Conservation (phyloP, 2,888 invertebrate species). For the Coleophora deauratella region DNA sequence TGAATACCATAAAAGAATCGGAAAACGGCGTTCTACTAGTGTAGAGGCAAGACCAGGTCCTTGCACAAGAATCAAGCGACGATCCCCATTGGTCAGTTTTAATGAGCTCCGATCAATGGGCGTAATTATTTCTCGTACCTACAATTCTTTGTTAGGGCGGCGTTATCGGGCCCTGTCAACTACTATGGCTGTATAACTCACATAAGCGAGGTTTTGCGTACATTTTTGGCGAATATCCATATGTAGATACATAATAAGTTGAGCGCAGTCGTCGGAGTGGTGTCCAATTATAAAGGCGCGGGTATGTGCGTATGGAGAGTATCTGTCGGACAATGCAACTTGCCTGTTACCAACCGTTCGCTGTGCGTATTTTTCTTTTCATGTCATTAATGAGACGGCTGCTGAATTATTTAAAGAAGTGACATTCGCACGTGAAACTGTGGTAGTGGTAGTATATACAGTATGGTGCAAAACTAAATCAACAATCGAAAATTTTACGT, state of each 20-base stretch:
- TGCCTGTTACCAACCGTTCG: constrained; percentile 26
- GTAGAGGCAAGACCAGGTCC: no score
- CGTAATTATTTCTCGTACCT: constrained; percentile 70
- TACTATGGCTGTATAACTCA: constrained; percentile 32
- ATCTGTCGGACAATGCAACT: constrained; percentile 41
- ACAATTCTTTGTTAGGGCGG: constrained; percentile 54
- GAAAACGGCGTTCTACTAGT: no score
- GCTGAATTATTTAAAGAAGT: neutral
- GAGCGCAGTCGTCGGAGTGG: neutral
- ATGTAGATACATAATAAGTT: constrained; percentile 27
- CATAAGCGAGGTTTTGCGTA: constrained; percentile 40
- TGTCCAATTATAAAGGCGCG: constrained; percentile 39
- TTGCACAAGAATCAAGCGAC: constrained; percentile 16
- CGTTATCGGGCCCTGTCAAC: constrained; percentile 52
- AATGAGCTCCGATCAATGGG: constrained; percentile 69
- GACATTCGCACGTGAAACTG: constrained; percentile 8
- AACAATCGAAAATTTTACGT: no score
- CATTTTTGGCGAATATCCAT: constrained; percentile 56
- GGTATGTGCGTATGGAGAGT: constrained; percentile 9
- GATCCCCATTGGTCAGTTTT: constrained; percentile 58
- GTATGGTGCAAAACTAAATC: no score
- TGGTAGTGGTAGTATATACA: constrained; percentile 4
- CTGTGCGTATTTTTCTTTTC: constrained; percentile 26
- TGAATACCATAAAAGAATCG: no score
- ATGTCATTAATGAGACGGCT: constrained; percentile 12